Evolutionary conservation across 1,140 invertebrate genomes (phyloP), one percentile per base, ranked within the genome.

Genomic region (Campoletis sonorensis): DNA sequence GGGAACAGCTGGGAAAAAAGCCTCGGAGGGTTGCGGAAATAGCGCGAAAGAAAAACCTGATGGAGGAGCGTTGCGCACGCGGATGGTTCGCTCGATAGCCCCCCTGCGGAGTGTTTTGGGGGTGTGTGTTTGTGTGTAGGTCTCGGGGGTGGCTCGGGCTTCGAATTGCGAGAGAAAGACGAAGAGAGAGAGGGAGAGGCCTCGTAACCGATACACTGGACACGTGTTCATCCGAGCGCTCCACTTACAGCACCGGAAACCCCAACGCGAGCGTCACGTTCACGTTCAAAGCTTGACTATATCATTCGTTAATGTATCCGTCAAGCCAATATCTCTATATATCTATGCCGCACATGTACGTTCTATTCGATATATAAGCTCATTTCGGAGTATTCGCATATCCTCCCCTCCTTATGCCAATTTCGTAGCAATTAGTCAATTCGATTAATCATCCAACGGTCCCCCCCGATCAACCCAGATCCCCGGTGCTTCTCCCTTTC

Each of bases 211-310:
- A 78, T 78, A 78, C 76, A 61, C 76, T 78, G 76, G 76, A 78
- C 76, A 78, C 76, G 76, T 78, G 76, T 78, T 78, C 76, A 78
- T 78, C 76, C 58, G 76, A 78, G 76, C 76, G 76, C 76, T 78
- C 76, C 76, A 78, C 76, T 78, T 78, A 78, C 76, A 78, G 76
- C 76, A 78, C 76, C 76, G 76, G 76, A 78, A 78, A 78, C 76
- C 76, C 76, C 76, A 78, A 27, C 76, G 76, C 76, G 76, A 18
- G 58, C 58, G 76, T 78, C 76, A 78, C 76, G 76, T 77, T 78
- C 72, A 75, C 73, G 40, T 70, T 70, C 67, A 70, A 61, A 23
- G 72, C 26, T 75, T 23, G 33, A 72, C 40, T 70, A 70, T 33
- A 70, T 70, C 27, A 27, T 70, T 70, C 30, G 30, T 18, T 16